These are phyloP conservation scores for Piliocolobus tephrosceles DNA, from an alignment of 2,113 vertebrate species.

Conservation along the genomic window DNA sequence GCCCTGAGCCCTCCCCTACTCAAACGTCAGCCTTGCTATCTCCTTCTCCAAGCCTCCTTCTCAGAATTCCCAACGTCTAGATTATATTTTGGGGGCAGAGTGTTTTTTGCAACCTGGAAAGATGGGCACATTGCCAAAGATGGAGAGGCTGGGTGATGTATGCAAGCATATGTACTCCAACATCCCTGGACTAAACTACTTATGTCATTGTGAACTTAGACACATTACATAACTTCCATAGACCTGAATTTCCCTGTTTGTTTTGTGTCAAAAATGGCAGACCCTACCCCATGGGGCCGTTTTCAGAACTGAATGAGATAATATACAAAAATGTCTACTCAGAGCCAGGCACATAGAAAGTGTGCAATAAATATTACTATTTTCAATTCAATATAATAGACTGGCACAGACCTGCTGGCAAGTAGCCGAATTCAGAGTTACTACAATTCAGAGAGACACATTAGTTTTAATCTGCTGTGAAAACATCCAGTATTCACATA, in stretches of 20 bases:
- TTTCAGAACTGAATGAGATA: background rate
- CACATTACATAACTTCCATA: background rate
- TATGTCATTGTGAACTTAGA: background rate
- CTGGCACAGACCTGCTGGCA: background rate
- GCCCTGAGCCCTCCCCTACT: background rate
- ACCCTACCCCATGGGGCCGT: background rate
- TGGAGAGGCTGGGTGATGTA: background rate
- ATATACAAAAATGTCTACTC: background rate
- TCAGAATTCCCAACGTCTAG: background rate
- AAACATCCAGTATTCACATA: background rate
- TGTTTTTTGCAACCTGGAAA: conserved; percentile 4
- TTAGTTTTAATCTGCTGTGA: conserved; percentile 22
- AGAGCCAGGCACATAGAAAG: background rate
- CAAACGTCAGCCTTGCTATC: background rate
- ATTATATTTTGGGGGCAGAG: background rate
- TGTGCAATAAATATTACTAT: background rate
- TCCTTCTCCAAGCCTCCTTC: background rate
- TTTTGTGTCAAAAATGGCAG: conserved; percentile 9
- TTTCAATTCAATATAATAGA: background rate
- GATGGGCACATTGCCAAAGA: background rate
- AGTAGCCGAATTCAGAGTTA: conserved; percentile 9
- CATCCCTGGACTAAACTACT: background rate
- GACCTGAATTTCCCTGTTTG: background rate
- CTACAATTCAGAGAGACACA: background rate
- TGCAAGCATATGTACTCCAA: background rate